Base-by-base conservation (phyloP, 2,888 invertebrate species). In the Dynastes maya region DNA sequence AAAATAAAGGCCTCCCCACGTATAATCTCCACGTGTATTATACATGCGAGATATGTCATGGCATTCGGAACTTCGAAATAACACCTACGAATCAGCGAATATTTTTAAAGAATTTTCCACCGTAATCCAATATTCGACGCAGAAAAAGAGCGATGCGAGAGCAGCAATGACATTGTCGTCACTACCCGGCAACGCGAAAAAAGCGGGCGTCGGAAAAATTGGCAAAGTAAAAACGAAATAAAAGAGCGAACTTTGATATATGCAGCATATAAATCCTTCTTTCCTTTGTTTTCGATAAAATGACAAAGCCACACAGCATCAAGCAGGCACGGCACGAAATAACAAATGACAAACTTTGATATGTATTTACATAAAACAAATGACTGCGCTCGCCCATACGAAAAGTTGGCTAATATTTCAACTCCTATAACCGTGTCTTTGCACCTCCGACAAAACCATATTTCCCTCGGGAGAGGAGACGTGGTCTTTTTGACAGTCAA, bases 351-450 rank as follows among this genome's bases (percentile, higher is more conserved):
- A 87, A 88, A 88, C 87, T 89, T 89, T 89, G 88, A 89, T 87
- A 87, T 84, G 86, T 86, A 89, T 89, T 89, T 89, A 88, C 89
- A 89, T 89, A 89, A 89, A 89, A 89, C 86, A 89, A 89, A 89
- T 88, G 89, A 88, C 88, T 86, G 87, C 86, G 88, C 87, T 86
- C 89, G 88, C 88, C 88, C 88, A 88, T 87, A 89, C 88, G 89
- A 89, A 89, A 89, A 89, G 88, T 89, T 89, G 86, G 88, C 88
- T 88, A 88, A 89, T 89, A 89, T 88, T 89, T 89, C 88, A 88
- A 86, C 81, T 76, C 78, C 77, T 67, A 80, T 74, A 74, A 74
- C 72, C 61, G 72, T 77, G 76, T 79, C 79, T 79, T 78, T 80
- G 71, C 80, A 79, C 80, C 80, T 80, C 76, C 80, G 82, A 79